Conservation (phyloP, 1,140 invertebrate genomes). For the Sminthurinus signatus region DNA sequence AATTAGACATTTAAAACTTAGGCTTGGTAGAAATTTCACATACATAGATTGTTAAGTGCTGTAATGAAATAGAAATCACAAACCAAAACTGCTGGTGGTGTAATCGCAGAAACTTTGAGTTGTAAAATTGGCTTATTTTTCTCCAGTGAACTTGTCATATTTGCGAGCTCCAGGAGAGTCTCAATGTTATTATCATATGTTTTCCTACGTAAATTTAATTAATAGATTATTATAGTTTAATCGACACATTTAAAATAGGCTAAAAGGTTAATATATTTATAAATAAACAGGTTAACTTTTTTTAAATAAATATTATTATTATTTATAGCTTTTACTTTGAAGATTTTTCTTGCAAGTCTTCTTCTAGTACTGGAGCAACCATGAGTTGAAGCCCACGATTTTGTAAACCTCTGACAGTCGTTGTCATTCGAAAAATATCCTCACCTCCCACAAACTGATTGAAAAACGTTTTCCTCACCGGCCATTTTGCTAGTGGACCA, state of each 20-base stretch:
- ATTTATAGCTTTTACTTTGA: conserved; percentile 19
- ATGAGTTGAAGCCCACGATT: conserved; percentile 44
- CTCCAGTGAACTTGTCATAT: conserved; percentile 36
- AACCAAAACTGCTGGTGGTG: conserved; percentile 44
- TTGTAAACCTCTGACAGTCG: conserved; percentile 36
- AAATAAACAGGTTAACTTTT: too few species aligned
- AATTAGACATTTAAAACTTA: too few species aligned
- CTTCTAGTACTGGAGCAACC: conserved; percentile 46
- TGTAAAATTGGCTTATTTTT: conserved; percentile 42
- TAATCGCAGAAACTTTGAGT: conserved; percentile 44
- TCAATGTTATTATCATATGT: conserved; percentile 43
- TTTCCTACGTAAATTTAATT: too few species aligned
- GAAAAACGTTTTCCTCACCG: conserved; percentile 42
- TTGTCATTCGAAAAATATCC: conserved; percentile 37
- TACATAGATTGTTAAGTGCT: background rate
- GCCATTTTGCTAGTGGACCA: conserved; percentile 37
- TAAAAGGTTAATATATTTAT: background rate
- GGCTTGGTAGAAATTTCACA: too few species aligned
- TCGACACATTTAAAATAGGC: too few species aligned
- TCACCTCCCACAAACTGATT: conserved; percentile 46
- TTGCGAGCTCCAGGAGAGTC: conserved; percentile 38
- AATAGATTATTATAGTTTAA: too few species aligned
- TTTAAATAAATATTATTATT: conserved; percentile 13
- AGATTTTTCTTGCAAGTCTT: conserved; percentile 44
- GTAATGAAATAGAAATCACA: conserved; percentile 2